A percentile compares a stretch with the other conserved stretches of the same genome.
These are phyloP conservation scores for Hypotaenidia okinawae DNA, from an alignment of 2,797 vertebrate species.

Conservation along the genomic window DNA sequence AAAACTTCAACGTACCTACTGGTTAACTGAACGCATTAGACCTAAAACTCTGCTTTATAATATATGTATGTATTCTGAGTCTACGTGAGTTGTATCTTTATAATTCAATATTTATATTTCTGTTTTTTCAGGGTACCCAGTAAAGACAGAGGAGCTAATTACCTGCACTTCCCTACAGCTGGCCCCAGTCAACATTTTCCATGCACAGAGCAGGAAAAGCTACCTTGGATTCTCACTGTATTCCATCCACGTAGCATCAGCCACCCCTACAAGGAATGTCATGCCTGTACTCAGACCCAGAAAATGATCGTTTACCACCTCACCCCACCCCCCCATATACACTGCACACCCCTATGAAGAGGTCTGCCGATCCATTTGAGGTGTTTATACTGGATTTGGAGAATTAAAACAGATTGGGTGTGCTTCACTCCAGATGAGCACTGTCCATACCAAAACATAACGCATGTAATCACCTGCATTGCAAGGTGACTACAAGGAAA, in stretches of 20 bases:
- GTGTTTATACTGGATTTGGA: neutral
- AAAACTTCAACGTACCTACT: neutral
- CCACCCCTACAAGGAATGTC: neutral
- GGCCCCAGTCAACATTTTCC: neutral
- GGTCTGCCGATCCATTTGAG: neutral
- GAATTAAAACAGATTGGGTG: neutral
- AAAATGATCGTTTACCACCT: neutral
- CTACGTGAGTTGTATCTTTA: neutral
- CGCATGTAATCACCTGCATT: neutral
- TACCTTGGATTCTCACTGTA: neutral
- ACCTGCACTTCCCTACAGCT: neutral
- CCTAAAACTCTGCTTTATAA: neutral
- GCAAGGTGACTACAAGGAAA: neutral
- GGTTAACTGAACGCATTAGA: neutral
- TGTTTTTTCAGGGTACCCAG: neutral
- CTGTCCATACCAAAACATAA: neutral
- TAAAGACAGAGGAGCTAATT: neutral
- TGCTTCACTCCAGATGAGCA: neutral
- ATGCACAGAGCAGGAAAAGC: neutral
- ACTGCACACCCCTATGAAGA: fast-evolving
- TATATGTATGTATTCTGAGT: neutral
- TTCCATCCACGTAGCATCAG: neutral
- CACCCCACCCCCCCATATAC: neutral
- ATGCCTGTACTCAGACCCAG: neutral
- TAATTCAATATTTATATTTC: neutral